These are phyloP conservation scores for Scaptomyza montana DNA, from an alignment of 1,140 invertebrate genomes.

Conservation along the genomic window DNA sequence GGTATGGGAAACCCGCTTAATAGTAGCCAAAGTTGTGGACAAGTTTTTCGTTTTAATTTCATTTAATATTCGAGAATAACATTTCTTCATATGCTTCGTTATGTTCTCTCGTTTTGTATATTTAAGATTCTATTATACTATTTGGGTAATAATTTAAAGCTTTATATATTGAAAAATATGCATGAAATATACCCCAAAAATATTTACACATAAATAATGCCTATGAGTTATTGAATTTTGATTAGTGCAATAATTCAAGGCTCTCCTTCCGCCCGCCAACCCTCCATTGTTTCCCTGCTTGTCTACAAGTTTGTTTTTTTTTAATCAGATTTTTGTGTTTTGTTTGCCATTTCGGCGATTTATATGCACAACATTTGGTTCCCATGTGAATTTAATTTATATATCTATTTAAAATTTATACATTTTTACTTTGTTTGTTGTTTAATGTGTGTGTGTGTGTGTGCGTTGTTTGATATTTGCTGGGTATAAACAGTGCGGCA, in stretches of 20 bases:
- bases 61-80: slow-evolving; percentile 14
- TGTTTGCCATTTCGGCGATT: slow-evolving; percentile 75
- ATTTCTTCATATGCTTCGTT: background rate
- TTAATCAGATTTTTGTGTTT: slow-evolving; percentile 44
- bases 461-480: slow-evolving; percentile 22
- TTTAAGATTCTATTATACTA: background rate
- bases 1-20: slow-evolving; percentile 35
- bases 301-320: slow-evolving; percentile 1
- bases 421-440: slow-evolving; percentile 58
- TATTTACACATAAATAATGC: slow-evolving; percentile 48
- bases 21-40: slow-evolving; percentile 10
- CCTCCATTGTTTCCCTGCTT: background rate
- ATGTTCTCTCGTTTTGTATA: background rate
- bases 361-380: slow-evolving; percentile 79
- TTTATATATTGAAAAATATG: slow-evolving; percentile 17
- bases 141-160: background rate
- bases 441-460: slow-evolving; percentile 11
- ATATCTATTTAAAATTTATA: slow-evolving; percentile 79
- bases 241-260: slow-evolving; percentile 63
- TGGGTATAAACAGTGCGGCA: slow-evolving; percentile 49
- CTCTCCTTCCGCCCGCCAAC: background rate
- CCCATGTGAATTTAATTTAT: slow-evolving; percentile 81
- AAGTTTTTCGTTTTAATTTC: slow-evolving; percentile 8
- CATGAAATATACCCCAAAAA: slow-evolving; percentile 17
- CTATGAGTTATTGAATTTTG: slow-evolving; percentile 67